phyloP scores from a whole-genome alignment of 2,797 vertebrate species.

The Spondyliosoma cantharus region DNA sequence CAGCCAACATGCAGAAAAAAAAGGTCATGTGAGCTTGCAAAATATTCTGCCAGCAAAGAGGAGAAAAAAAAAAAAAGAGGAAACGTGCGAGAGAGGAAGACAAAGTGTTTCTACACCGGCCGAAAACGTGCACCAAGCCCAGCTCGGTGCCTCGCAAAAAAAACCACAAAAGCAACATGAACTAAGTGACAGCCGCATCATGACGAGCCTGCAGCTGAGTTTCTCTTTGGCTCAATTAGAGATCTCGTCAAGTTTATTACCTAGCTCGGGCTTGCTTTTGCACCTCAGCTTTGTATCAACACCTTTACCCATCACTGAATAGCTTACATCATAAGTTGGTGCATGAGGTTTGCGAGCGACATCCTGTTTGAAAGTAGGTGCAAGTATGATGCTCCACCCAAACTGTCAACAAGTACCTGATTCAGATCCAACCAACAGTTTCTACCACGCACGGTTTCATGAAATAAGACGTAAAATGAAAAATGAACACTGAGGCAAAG shows the following conservation, averaged over 20 bases:
- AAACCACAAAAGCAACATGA: constrained; percentile 57
- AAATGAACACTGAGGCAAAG: constrained; percentile 8
- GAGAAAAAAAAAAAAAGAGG: constrained; percentile 59
- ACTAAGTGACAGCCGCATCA: neutral
- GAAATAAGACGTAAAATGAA: constrained; percentile 3
- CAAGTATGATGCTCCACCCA: constrained; percentile 71
- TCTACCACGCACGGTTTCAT: constrained; percentile 15
- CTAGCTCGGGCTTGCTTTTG: neutral
- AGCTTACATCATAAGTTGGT: constrained; percentile 49
- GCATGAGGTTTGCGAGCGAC: constrained; percentile 46
- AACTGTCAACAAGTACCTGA: constrained; percentile 74
- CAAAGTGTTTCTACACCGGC: constrained; percentile 51
- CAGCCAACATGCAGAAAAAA: constrained; percentile 43
- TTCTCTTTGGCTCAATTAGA: neutral
- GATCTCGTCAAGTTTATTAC: neutral
- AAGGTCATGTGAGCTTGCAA: constrained; percentile 72
- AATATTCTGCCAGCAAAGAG: constrained; percentile 45
- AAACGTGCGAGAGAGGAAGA: constrained; percentile 63
- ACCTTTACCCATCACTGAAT: constrained; percentile 17
- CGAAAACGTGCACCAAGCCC: constrained; percentile 25
- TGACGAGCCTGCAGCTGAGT: constrained; percentile 9
- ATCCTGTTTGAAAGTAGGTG: constrained; percentile 75
- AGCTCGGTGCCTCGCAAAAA: constrained; percentile 30
- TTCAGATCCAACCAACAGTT: constrained; percentile 53
- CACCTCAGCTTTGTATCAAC: constrained; percentile 47